Evolutionary conservation across 2,888 invertebrate genomes (phyloP).

Genomic region (Branchipolynoe longqiensis): DNA sequence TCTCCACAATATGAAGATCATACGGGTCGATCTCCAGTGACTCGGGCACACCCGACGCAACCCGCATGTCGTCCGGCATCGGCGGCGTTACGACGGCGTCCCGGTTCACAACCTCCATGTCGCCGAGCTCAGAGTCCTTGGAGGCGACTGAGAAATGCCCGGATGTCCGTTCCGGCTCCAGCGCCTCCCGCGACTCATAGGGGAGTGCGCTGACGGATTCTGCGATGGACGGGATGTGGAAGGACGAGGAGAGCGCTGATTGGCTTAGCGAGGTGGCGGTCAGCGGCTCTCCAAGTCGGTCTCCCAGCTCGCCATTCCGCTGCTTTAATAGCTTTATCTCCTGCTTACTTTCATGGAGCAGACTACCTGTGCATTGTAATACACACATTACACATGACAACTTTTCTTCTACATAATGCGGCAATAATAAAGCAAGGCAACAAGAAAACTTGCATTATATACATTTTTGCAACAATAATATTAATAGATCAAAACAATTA

Average conservation of each 20-base stretch:
- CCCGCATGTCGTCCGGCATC: not conserved
- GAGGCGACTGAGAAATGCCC: conserved; percentile 35
- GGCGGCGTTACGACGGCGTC: not conserved
- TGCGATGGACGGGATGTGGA: not conserved
- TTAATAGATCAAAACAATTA: too few species aligned
- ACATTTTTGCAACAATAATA: too few species aligned
- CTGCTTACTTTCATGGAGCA: conserved; percentile 23
- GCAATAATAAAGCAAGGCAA: too few species aligned
- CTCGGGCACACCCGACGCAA: not conserved
- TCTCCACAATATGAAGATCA: conserved; percentile 8
- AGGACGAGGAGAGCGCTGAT: not conserved
- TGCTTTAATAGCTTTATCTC: not conserved
- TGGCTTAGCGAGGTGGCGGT: not conserved
- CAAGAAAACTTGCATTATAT: too few species aligned
- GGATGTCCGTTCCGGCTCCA: not conserved
- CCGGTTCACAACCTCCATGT: conserved; percentile 17
- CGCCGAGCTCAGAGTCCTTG: not conserved
- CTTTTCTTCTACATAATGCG: too few species aligned
- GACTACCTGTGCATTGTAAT: too few species aligned
- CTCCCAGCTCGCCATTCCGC: not conserved
- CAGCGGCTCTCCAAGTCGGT: not conserved
- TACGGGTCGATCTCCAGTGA: conserved; percentile 45
- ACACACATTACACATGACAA: too few species aligned
- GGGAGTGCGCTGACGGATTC: conserved; percentile 6
- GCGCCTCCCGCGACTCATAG: not conserved